Conservation (phyloP, 2,888 invertebrate genomes). For the Tetragnatha montana region DNA sequence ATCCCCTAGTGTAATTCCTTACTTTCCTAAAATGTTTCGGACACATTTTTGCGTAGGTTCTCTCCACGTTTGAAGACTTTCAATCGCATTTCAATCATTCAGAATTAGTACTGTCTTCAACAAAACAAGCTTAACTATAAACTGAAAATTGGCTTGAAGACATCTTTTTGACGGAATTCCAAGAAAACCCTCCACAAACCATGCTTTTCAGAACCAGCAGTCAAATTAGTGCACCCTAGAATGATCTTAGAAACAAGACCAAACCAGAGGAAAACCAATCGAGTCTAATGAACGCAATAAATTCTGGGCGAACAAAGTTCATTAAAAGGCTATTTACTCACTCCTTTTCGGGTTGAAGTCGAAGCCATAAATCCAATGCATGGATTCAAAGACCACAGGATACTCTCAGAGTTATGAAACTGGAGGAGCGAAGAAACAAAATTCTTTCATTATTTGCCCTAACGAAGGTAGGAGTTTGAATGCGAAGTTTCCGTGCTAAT, state of each 20-base stretch:
- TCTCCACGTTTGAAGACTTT: too few species aligned
- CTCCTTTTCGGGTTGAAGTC: constrained; percentile 18
- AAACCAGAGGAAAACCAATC: constrained; percentile 17
- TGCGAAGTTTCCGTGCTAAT: constrained; percentile 64
- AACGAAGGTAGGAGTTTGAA: constrained; percentile 30
- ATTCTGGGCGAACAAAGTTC: constrained; percentile 17
- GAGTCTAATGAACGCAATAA: constrained; percentile 41
- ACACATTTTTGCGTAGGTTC: too few species aligned
- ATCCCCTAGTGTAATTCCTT: too few species aligned
- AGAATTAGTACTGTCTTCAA: too few species aligned
- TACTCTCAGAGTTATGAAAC: constrained; percentile 25
- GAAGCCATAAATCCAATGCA: constrained; percentile 32
- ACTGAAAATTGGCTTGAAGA: too few species aligned
- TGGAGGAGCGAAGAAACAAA: constrained; percentile 33
- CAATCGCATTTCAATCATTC: too few species aligned
- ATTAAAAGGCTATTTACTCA: constrained; percentile 50
- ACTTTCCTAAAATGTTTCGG: too few species aligned
- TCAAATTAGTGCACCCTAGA: neutral
- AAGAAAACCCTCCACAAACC: neutral
- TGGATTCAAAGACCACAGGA: constrained; percentile 10
- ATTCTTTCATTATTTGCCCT: constrained; percentile 53
- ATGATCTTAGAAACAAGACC: neutral
- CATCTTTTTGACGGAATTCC: too few species aligned
- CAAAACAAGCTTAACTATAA: too few species aligned
- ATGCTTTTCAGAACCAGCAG: neutral